phyloP scores from a whole-genome alignment of 2,888 invertebrate genomes.

The Dolichomitus sp. region DNA sequence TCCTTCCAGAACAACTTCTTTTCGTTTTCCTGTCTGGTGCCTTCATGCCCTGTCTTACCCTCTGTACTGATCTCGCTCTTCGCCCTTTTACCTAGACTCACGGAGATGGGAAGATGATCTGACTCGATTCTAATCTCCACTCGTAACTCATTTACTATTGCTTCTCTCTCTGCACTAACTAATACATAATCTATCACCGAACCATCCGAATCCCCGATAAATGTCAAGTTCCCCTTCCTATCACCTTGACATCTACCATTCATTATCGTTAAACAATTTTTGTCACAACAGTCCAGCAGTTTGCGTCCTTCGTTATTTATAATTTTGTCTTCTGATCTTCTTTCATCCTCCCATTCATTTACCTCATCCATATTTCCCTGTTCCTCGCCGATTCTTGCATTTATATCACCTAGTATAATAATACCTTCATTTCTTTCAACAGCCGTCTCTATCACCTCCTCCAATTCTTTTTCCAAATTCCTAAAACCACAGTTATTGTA shows the following conservation, averaged over 20 bases:
- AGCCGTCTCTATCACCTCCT: not conserved
- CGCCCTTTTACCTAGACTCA: not conserved
- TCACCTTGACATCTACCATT: no score
- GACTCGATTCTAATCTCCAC: slow-evolving; percentile 39
- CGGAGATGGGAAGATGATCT: slow-evolving; percentile 45
- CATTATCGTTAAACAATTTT: slow-evolving; percentile 19
- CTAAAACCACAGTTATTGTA: no score
- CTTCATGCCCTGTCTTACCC: not conserved
- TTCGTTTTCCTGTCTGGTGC: not conserved
- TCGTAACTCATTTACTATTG: slow-evolving; percentile 11
- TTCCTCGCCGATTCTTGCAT: no score
- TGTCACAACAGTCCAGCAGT: slow-evolving; percentile 30
- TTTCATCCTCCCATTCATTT: no score
- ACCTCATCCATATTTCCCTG: no score
- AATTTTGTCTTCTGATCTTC: no score
- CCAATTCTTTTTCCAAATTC: no score
- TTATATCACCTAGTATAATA: slow-evolving; percentile 28
- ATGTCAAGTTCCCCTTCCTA: slow-evolving; percentile 47
- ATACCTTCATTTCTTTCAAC: slow-evolving; percentile 4
- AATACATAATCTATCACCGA: slow-evolving; percentile 61
- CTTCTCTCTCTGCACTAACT: slow-evolving; percentile 13
- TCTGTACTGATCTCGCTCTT: not conserved
- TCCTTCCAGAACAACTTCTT: slow-evolving; percentile 8
- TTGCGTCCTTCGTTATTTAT: not conserved
- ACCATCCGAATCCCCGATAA: slow-evolving; percentile 44